A percentile compares a stretch with the other conserved stretches of the same genome.
These are phyloP conservation scores for Cryptus viduatorius DNA, from an alignment of 2,888 invertebrate genomes.

Conservation along the genomic window DNA sequence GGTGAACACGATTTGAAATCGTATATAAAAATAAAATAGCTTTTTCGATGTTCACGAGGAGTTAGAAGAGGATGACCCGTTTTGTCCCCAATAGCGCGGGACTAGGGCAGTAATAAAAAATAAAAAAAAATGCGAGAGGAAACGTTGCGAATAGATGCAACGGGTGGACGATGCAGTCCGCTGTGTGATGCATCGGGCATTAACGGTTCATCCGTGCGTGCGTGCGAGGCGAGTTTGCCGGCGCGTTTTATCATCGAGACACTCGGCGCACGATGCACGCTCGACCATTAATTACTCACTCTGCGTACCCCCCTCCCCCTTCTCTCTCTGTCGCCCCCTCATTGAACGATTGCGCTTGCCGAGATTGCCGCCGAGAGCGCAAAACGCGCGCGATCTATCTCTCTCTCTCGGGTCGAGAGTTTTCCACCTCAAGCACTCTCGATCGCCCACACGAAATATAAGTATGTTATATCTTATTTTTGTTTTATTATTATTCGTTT, in stretches of 20 bases:
- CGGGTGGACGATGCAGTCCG: slow-evolving; percentile 46
- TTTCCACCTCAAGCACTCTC: slow-evolving; percentile 34
- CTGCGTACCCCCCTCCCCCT: slow-evolving; percentile 18
- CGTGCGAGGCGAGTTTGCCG: slow-evolving; percentile 42
- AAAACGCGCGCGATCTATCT: slow-evolving; percentile 36
- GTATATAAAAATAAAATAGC: neutral
- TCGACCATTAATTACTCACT: slow-evolving; percentile 68
- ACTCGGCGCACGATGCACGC: slow-evolving; percentile 66
- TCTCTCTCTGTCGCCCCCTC: slow-evolving; percentile 43
- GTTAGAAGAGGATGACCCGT: neutral
- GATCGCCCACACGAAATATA: slow-evolving; percentile 54
- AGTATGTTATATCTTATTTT: slow-evolving; percentile 49
- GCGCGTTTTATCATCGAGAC: slow-evolving; percentile 67
- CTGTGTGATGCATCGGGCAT: slow-evolving; percentile 52
- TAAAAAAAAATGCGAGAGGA: slow-evolving; percentile 35
- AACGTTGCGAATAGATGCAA: slow-evolving; percentile 51
- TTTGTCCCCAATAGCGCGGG: neutral
- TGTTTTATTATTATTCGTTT: neutral
- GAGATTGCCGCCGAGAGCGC: slow-evolving; percentile 64
- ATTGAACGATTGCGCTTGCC: slow-evolving; percentile 67
- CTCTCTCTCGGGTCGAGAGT: neutral
- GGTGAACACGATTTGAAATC: neutral
- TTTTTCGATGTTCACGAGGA: neutral
- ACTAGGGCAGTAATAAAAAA: slow-evolving; percentile 36
- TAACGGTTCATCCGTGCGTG: slow-evolving; percentile 63